phyloP scores from a whole-genome alignment of 2,113 vertebrate species.

The Myrmecophaga tridactyla region DNA sequence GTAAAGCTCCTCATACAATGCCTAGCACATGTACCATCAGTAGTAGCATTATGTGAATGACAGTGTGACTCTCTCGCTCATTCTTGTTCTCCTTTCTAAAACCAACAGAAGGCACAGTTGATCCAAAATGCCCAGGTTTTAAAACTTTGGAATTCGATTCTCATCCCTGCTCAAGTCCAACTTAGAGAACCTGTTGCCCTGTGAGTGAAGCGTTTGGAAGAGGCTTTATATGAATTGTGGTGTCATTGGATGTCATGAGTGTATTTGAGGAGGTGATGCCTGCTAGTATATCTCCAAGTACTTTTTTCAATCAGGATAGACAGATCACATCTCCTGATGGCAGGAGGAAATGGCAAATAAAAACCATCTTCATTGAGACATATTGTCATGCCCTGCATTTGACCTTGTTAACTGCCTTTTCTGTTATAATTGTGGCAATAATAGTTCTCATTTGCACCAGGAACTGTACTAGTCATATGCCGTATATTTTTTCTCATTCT shows the following conservation, averaged over 20 bases:
- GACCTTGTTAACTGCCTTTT: neutral
- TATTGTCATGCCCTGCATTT: neutral
- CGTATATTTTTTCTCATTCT: neutral
- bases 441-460: neutral
- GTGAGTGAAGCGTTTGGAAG: neutral
- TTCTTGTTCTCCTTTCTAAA: neutral
- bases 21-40: neutral
- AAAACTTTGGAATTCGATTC: neutral
- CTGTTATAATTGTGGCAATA: neutral
- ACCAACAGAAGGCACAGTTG: neutral
- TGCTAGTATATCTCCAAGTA: neutral
- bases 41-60: neutral
- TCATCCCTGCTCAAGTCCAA: neutral
- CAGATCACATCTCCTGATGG: neutral
- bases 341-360: neutral
- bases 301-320: neutral
- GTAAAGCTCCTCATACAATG: neutral
- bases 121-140: neutral
- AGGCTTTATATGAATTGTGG: neutral
- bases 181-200: neutral
- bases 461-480: neutral
- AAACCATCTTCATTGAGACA: neutral
- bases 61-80: rapidly evolving
- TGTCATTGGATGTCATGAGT: neutral
- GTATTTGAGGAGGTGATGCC: neutral